Percentiles rank a stretch among this genome's conserved stretches.
Conservation (phyloP, 2,888 invertebrate species). For the Herminia tarsipennalis region DNA sequence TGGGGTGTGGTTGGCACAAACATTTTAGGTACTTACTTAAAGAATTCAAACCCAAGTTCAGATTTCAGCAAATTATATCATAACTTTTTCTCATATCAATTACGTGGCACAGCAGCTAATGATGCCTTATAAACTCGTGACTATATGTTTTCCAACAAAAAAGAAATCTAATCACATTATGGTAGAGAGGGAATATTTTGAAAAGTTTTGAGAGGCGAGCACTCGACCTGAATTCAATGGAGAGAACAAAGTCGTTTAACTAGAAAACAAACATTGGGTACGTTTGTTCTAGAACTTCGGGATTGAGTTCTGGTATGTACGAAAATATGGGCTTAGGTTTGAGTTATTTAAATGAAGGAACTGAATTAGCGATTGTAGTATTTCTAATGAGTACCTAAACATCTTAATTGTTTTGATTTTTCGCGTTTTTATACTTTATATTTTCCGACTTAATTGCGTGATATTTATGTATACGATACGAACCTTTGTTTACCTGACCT, state of each 20-base stretch:
- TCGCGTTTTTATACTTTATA: no score
- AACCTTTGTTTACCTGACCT: no score
- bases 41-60: neutral
- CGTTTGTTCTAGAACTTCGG: slow-evolving; percentile 46
- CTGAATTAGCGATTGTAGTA: no score
- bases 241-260: slow-evolving; percentile 46
- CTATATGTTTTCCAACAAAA: slow-evolving; percentile 30
- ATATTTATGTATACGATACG: no score
- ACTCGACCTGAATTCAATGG: slow-evolving; percentile 49
- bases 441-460: no score
- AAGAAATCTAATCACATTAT: slow-evolving; percentile 40
- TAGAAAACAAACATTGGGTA: slow-evolving; percentile 55
- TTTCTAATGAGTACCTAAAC: no score
- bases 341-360: no score
- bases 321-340: slow-evolving; percentile 5
- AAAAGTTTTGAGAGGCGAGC: slow-evolving; percentile 44
- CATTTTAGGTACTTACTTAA: neutral
- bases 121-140: slow-evolving; percentile 30
- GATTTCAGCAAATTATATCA: neutral
- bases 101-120: slow-evolving; percentile 10
- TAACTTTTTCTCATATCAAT: neutral
- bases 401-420: no score
- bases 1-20: no score
- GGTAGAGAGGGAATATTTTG: slow-evolving; percentile 23
- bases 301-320: slow-evolving; percentile 44